Conservation (phyloP, 2,888 invertebrate genomes). For the Amphipoea oculea region DNA sequence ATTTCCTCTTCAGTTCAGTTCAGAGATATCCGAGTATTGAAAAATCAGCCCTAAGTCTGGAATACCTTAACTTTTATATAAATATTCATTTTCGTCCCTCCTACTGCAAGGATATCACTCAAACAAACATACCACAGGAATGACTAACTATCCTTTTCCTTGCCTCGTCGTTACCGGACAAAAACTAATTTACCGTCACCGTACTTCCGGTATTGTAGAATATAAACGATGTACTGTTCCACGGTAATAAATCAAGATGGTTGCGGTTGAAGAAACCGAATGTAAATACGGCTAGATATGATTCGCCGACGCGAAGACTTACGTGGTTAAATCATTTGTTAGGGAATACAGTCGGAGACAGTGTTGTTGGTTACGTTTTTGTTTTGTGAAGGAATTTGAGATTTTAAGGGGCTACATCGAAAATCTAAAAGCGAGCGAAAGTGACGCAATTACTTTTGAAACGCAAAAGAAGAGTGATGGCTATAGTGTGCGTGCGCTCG, state of each 20-base stretch:
- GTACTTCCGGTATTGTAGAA: slow-evolving; percentile 33
- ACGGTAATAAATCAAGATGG: slow-evolving; percentile 59
- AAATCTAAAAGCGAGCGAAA: no score
- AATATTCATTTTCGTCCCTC: slow-evolving; percentile 11
- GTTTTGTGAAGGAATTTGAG: not conserved
- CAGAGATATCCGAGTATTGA: no score
- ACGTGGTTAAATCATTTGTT: slow-evolving; percentile 61
- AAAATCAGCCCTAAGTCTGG: not conserved
- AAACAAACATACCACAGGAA: not conserved
- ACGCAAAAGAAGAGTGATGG: no score
- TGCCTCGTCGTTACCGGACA: slow-evolving; percentile 4
- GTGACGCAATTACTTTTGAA: no score
- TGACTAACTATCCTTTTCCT: slow-evolving; percentile 34
- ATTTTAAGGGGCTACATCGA: not conserved
- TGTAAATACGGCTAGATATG: slow-evolving; percentile 67
- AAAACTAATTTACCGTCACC: slow-evolving; percentile 58
- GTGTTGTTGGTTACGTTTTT: not conserved
- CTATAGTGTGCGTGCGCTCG: no score
- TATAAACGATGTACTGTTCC: slow-evolving; percentile 55
- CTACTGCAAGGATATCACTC: slow-evolving; percentile 9
- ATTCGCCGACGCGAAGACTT: slow-evolving; percentile 64
- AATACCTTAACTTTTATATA: not conserved
- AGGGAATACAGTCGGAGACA: slow-evolving; percentile 35
- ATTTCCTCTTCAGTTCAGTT: no score
- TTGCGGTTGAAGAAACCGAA: slow-evolving; percentile 64